Conservation (phyloP, 1,140 invertebrate genomes). For the Aphidius ervi region DNA sequence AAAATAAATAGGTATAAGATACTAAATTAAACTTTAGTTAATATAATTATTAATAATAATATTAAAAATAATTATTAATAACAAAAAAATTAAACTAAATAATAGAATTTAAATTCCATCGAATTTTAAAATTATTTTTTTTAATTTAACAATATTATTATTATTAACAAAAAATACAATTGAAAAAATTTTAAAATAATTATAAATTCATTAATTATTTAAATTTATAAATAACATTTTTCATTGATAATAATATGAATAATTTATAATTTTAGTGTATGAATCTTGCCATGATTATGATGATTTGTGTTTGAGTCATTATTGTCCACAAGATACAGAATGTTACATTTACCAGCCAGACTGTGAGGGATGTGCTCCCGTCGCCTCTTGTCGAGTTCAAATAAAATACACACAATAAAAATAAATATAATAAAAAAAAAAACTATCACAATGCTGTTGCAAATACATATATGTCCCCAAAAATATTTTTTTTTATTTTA, state of each 20-base stretch:
- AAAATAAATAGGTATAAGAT: no score
- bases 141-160: no score
- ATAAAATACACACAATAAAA: neutral
- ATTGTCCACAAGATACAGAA: constrained; percentile 32
- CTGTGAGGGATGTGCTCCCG: constrained; percentile 32
- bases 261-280: constrained; percentile 25
- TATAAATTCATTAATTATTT: neutral
- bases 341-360: constrained; percentile 32
- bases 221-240: neutral
- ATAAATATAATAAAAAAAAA: neutral
- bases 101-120: no score
- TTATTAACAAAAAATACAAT: neutral
- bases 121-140: no score
- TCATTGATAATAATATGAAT: neutral
- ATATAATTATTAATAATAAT: no score
- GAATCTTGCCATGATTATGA: constrained; percentile 25
- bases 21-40: no score
- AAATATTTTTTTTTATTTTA: neutral
- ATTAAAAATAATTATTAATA: no score
- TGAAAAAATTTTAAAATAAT: neutral
- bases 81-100: no score
- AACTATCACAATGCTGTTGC: neutral
- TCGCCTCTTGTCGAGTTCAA: constrained; percentile 22
- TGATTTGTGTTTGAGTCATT: constrained; percentile 28
- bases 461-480: neutral